A percentile compares a stretch with the other conserved stretches of the same genome.
phyloP scores from a whole-genome alignment of 2,888 invertebrate genomes.

The Synergus umbraculus region DNA sequence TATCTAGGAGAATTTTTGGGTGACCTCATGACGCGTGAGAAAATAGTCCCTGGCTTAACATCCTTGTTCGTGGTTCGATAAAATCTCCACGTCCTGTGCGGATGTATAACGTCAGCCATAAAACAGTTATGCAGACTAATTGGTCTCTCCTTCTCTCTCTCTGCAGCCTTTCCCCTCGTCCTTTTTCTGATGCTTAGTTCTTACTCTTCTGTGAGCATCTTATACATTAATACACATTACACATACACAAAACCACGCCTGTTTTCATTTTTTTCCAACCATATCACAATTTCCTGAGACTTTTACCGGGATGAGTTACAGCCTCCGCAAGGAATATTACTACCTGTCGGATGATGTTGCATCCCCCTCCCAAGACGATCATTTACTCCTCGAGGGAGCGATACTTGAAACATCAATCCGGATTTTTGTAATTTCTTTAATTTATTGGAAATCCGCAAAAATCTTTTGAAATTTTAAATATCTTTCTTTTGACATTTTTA shows the following conservation, averaged over 20 bases:
- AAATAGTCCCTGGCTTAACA: conserved; percentile 61
- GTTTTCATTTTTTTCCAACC: conserved; percentile 60
- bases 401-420: conserved; percentile 61
- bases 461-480: no score
- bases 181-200: conserved; percentile 36
- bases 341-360: conserved; percentile 71
- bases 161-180: conserved; percentile 28
- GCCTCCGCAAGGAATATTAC: conserved; percentile 71
- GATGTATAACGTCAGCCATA: conserved; percentile 59
- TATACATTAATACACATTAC: conserved; percentile 23
- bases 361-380: conserved; percentile 64
- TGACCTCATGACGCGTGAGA: conserved; percentile 62
- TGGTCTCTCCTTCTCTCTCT: conserved; percentile 58
- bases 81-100: conserved; percentile 64
- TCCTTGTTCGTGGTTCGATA: conserved; percentile 63
- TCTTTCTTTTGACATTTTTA: no score
- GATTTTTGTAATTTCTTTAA: not conserved
- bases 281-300: conserved; percentile 65
- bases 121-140: conserved; percentile 71
- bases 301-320: conserved; percentile 69
- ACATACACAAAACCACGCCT: conserved; percentile 49
- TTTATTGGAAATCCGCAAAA: no score
- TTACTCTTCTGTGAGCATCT: conserved; percentile 24
- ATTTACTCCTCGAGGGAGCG: conserved; percentile 70
- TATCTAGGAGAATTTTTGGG: conserved; percentile 46